Evolutionary conservation across 2,113 vertebrate genomes (phyloP).

Genomic region (Toxotes chatareus): DNA sequence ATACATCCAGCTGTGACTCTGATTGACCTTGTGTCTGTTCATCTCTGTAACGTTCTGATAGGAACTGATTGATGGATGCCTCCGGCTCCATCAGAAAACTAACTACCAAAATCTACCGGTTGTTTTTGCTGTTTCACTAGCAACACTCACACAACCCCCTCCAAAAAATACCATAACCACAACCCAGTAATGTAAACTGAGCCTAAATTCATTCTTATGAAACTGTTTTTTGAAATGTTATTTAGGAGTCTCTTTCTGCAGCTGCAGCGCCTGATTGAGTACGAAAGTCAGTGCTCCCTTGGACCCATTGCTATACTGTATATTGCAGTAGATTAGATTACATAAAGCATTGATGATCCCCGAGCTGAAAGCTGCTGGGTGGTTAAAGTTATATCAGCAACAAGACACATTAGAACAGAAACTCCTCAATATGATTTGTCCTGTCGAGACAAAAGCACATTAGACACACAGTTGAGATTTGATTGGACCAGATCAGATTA

Average conservation of each 20-base stretch:
- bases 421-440: constrained; percentile 25
- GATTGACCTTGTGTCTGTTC: constrained; percentile 25
- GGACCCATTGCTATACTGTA: constrained; percentile 33
- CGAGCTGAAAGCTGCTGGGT: constrained; percentile 46
- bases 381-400: constrained; percentile 56
- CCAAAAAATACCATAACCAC: background rate
- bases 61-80: constrained; percentile 10
- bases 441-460: constrained; percentile 23
- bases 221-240: background rate
- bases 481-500: constrained; percentile 48
- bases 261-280: constrained; percentile 9
- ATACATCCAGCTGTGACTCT: constrained; percentile 50
- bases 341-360: constrained; percentile 63
- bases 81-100: background rate
- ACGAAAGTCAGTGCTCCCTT: background rate
- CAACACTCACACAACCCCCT: too few species aligned
- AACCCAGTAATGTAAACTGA: background rate
- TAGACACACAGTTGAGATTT: constrained; percentile 31
- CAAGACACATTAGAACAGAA: constrained; percentile 31
- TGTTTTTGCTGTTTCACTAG: background rate
- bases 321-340: constrained; percentile 61
- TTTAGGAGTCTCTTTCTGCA: constrained; percentile 10
- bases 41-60: constrained; percentile 7
- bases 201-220: background rate
- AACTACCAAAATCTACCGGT: background rate